These are phyloP conservation scores for Takifugu ocellatus DNA, from an alignment of 2,797 vertebrate genomes.

Conservation along the genomic window DNA sequence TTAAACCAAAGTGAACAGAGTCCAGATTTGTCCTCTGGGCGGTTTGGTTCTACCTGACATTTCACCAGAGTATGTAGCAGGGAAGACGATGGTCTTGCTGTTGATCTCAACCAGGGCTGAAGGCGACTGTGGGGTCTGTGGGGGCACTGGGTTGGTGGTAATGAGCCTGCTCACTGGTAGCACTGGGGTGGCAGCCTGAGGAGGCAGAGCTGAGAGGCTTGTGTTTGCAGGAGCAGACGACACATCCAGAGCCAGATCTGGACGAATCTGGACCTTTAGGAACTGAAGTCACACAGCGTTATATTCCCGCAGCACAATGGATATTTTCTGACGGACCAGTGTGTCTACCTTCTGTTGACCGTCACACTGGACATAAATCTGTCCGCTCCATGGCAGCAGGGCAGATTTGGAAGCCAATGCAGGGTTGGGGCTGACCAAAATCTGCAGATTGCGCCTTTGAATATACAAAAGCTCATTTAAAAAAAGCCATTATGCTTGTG, in stretches of 20 bases:
- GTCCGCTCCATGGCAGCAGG: slow-evolving; percentile 89
- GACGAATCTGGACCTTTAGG: slow-evolving; percentile 87
- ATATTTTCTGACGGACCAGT: too few species aligned
- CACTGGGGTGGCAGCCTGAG: slow-evolving; percentile 71
- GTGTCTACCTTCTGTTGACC: slow-evolving; percentile 83
- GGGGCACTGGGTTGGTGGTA: slow-evolving; percentile 38
- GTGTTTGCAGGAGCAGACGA: slow-evolving; percentile 58
- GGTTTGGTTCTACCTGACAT: slow-evolving; percentile 79
- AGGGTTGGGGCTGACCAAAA: slow-evolving; percentile 92
- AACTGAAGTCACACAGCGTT: slow-evolving; percentile 66
- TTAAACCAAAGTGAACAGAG: too few species aligned
- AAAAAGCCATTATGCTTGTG: not conserved
- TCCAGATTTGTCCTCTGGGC: not conserved
- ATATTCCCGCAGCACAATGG: not conserved
- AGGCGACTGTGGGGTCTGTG: slow-evolving; percentile 27
- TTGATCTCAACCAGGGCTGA: slow-evolving; percentile 77
- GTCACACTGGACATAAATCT: slow-evolving; percentile 87
- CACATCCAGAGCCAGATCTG: slow-evolving; percentile 66
- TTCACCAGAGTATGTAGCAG: slow-evolving; percentile 77
- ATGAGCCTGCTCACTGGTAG: slow-evolving; percentile 61
- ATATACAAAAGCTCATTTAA: not conserved
- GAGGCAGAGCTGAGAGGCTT: slow-evolving; percentile 54
- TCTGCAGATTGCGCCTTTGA: slow-evolving; percentile 81
- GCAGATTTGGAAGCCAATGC: slow-evolving; percentile 81
- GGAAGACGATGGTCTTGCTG: slow-evolving; percentile 83